Base-by-base conservation (phyloP, 2,888 invertebrate genomes). In the Sisyra nigra region DNA sequence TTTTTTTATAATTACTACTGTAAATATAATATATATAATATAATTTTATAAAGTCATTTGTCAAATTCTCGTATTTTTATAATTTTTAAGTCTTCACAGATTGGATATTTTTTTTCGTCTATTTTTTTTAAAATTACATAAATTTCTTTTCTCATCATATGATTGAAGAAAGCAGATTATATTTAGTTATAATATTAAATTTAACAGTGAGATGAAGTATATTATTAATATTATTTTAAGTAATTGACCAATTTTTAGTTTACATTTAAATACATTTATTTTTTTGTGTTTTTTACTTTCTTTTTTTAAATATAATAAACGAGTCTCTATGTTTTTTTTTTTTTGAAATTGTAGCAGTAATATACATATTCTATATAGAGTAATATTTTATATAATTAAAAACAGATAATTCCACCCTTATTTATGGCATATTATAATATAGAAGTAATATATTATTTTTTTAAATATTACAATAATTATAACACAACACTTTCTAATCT, bases 171-270 rank as follows among this genome's bases (percentile, higher is more conserved):
- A 37, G 24, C 24, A 24, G 24, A 24, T 24, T 24, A 37, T 37
- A 19, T 18, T 37, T 37, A 18, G 17, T 37, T 19, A 10, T 19
- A 36, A 37, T n/a, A 37, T 37, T 37, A 37, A 18, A 37, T 37
- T 18, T 17, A 37, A 37, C 17, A 37, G 19, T 37, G 37, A 37
- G 37, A 24, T 24, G 24, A 24, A 24, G 24, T 24, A 24, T 24
- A 24, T 24, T 24, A 24, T 24, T 24, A 24, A 24, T 24, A 24
- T 37, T 37, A 37, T 37, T 37, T 37, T 37, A 37, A 37, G 37
- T 37, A 37, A 37, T 37, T 37, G 37, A 37, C 37, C 37, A 37
- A 37, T 37, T 37, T 37, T 37, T 37, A 37, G 37, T 37, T 37
- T 19, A 37, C 19, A 19, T 37, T 11, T 37, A 24, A 24, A 24